Conservation (phyloP, 2,888 invertebrate genomes). For the Torymus aiolomorphi region DNA sequence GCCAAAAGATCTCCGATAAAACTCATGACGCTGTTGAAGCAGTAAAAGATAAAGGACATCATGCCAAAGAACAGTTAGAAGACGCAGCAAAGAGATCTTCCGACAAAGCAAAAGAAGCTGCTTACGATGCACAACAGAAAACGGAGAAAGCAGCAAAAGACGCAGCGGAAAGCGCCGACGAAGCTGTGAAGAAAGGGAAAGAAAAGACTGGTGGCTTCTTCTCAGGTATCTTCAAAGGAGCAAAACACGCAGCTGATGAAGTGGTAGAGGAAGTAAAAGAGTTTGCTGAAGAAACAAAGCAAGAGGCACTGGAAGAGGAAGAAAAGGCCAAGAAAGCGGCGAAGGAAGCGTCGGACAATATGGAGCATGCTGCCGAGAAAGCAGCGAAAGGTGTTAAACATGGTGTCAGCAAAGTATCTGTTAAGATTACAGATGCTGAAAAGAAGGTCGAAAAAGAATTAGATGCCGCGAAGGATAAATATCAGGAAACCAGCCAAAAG, state of each 20-base stretch:
- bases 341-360: background rate
- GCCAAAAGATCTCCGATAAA: too few relatives aligned
- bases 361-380: too few relatives aligned
- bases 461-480: too few relatives aligned
- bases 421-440: too few relatives aligned
- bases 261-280: slow-evolving; percentile 76
- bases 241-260: background rate
- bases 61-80: too few relatives aligned
- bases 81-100: too few relatives aligned
- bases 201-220: too few relatives aligned
- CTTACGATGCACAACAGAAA: slow-evolving; percentile 31
- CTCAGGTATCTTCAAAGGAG: background rate
- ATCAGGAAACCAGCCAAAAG: too few relatives aligned
- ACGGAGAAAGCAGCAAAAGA: slow-evolving; percentile 51
- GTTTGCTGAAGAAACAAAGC: background rate
- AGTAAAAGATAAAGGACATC: slow-evolving; percentile 31
- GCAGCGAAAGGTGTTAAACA: too few relatives aligned
- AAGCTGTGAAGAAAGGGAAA: background rate
- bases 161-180: slow-evolving; percentile 17
- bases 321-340: background rate
- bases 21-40: slow-evolving; percentile 61
- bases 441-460: too few relatives aligned
- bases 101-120: too few relatives aligned
- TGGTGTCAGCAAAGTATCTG: too few relatives aligned
- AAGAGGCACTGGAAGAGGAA: slow-evolving; percentile 6